Evolutionary conservation across 2,113 vertebrate species (phyloP), one percentile per base, ranked within the genome.

Genomic region (Thalassarche chlororhynchos): DNA sequence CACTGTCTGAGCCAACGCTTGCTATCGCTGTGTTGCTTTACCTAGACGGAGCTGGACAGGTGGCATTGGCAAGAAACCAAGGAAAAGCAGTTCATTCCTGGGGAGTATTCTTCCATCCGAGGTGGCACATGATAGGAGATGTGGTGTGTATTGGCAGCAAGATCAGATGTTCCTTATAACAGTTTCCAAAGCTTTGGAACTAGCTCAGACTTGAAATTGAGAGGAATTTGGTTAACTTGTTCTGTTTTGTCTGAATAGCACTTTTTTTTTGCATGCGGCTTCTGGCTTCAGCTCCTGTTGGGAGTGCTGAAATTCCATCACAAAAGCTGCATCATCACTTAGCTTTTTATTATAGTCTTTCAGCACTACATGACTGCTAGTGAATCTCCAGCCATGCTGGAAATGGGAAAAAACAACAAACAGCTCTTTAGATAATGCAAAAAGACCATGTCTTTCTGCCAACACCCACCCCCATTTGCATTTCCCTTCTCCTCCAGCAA

Each of bases 231-330:
- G 84, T 97, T 89, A 93, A 76, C 78, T 96, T 85, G 38, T 90
- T 97, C 87, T 95, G 78, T 94, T 96, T 94, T 90, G 84, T 94
- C 93, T 97, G 92, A 90, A 88, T 58, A 86, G 32, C 58, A 31
- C 46, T 91, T 1, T 58, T 24, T 60, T 77, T 55, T 64, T 81
- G 13, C 9, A 18, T 74, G 72, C 34, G 8, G 81, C 74, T 94
- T 87, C 70, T 94, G 93, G 89, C 76, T 94, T 93, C 88, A 81
- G 42, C 49, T 92, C 88, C 90, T 87, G 79, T 88, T 93, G 91
- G 79, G 91, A 95, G 84, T 60, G 81, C 71, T 94, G 89, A 96
- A 95, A 96, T 91, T 85, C 87, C 87, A 86, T 84, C 78, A 94
- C 81, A 93, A 91, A 96, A 90, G 87, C 91, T 93, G 75, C 78